phyloP scores from a whole-genome alignment of 1,140 invertebrate species.

The Drosophila melanogaster region Release_6_plus_ISO1_MT NT_037436.4:9119501-9120000 shows the following conservation, averaged over 20 bases:
- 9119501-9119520: background rate
- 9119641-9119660: slow-evolving; percentile 75
- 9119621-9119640: slow-evolving; percentile 75
- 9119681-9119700: background rate
- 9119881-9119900: slow-evolving; percentile 13
- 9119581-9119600: slow-evolving; percentile 20
- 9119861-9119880: background rate
- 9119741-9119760: no score
- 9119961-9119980: slow-evolving; percentile 30
- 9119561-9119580: slow-evolving; percentile 76
- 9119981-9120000: slow-evolving; percentile 45
- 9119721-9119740: background rate
- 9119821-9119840: background rate
- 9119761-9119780: background rate
- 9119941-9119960: slow-evolving; percentile 32
- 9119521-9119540: background rate
- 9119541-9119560: slow-evolving; percentile 53
- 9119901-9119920: slow-evolving; percentile 76
- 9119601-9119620: slow-evolving; percentile 50
- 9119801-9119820: no score
- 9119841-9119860: background rate
- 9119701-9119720: slow-evolving; percentile 4
- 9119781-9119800: background rate
- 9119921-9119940: slow-evolving; percentile 69
- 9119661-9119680: slow-evolving; percentile 34